Evolutionary conservation across 1,140 invertebrate species (phyloP).

Genomic region (Globodera rostochiensis): DNA sequence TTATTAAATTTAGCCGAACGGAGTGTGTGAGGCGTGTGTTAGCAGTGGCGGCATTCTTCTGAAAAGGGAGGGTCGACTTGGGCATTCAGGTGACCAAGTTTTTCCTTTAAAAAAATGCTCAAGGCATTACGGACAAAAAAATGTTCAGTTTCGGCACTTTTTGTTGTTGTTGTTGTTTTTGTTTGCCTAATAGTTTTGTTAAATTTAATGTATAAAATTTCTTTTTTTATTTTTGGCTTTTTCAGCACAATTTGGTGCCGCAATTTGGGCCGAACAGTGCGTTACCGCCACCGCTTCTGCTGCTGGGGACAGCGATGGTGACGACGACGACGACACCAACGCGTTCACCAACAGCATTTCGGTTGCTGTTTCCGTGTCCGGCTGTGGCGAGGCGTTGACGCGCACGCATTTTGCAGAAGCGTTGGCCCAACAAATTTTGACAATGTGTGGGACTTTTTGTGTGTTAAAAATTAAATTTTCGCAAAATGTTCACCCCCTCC

Average conservation of each 20-base stretch:
- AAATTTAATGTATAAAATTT: too few relatives aligned
- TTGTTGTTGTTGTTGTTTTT: too few relatives aligned
- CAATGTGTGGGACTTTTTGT: neutral
- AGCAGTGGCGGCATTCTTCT: conserved; percentile 47
- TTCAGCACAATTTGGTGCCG: conserved; percentile 39
- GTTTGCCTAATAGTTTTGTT: too few relatives aligned
- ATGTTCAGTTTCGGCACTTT: too few relatives aligned
- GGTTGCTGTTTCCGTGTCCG: conserved; percentile 47
- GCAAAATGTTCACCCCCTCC: too few relatives aligned
- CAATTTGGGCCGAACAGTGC: conserved; percentile 48
- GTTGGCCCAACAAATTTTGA: conserved; percentile 31
- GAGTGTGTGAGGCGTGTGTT: conserved; percentile 35
- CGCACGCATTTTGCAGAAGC: conserved; percentile 44
- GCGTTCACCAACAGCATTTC: neutral
- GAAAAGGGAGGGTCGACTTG: conserved; percentile 46
- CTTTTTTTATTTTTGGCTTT: neutral
- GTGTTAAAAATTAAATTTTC: neutral
- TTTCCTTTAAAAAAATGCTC: neutral
- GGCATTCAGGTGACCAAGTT: conserved; percentile 30
- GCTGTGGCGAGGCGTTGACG: conserved; percentile 48
- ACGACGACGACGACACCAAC: too few relatives aligned
- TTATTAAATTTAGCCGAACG: conserved; percentile 8
- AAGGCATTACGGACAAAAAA: too few relatives aligned
- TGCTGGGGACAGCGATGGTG: neutral
- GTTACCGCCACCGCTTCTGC: neutral